Evolutionary conservation across 2,113 vertebrate species (phyloP).

Genomic region (Psephotus haematonotus): DNA sequence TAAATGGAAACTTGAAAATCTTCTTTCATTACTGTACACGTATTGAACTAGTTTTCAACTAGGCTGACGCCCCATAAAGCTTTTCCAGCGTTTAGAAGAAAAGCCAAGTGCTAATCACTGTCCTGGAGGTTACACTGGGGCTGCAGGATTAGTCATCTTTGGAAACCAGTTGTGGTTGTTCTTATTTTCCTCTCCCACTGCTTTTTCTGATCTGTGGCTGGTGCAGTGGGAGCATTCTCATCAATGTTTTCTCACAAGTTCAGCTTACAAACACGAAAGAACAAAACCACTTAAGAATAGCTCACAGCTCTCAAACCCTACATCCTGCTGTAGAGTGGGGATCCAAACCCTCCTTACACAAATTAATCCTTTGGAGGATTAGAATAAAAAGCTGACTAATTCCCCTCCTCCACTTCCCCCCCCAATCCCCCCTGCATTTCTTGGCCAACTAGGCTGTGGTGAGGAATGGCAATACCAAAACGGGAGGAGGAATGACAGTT

Average conservation of each 20-base stretch:
- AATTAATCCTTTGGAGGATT: neutral
- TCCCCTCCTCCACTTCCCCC: neutral
- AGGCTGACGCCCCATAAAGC: conserved; percentile 22
- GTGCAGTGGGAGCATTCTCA: conserved; percentile 41
- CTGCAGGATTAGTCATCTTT: conserved; percentile 38
- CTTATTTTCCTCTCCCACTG: conserved; percentile 51
- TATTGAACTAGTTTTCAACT: conserved; percentile 6
- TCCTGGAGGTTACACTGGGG: conserved; percentile 23
- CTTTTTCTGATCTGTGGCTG: conserved; percentile 28
- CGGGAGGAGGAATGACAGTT: neutral
- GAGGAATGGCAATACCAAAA: neutral
- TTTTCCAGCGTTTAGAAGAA: conserved; percentile 29
- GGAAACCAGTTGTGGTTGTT: conserved; percentile 51
- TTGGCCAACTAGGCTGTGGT: neutral
- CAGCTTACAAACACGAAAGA: conserved; percentile 36
- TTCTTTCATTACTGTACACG: neutral
- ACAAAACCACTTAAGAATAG: conserved; percentile 36
- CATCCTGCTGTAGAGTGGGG: neutral
- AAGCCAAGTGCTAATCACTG: conserved; percentile 8
- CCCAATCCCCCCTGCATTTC: neutral
- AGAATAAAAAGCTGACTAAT: neutral
- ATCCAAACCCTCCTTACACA: conserved; percentile 29
- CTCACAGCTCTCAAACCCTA: neutral
- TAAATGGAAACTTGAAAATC: neutral
- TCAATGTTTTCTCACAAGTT: conserved; percentile 54